Evolutionary conservation across 2,797 vertebrate genomes (phyloP), one percentile per base, ranked within the genome.

Genomic region (Coluber constrictor): DNA sequence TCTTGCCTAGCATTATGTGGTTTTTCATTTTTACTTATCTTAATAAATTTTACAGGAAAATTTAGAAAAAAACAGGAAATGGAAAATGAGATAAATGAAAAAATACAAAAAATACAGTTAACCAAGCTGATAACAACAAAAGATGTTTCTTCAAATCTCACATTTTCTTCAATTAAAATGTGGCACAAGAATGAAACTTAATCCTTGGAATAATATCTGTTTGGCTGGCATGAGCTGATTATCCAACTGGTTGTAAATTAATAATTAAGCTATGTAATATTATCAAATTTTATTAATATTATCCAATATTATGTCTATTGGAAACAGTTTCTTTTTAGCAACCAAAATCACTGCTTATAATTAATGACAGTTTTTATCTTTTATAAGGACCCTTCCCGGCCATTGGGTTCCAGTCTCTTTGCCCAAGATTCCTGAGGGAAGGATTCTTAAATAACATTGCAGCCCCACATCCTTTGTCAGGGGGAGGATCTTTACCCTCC

Each of bases 381-480:
- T 97, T 97, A 93, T 96, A 97, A 98, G 98, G 98, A 97, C 97
- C 97, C 96, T 98, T 98, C 57, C 97, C 97, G 37, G 96, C 97
- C 95, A 97, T 98, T 97, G 97, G 98, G 93, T 95, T 98, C 95
- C 97, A 98, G 96, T 96, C 97, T 90, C 97, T 98, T 93, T 98
- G 97, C 79, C 97, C 98, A 91, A 97, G 97, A 96, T 97, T 98
- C 97, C 97, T 98, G 96, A 97, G 97, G 94, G 97, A 97, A 57
- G 97, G 97, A 92, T 97, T 98, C 96, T 96, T 98, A 97, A 98
- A 97, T 97, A 97, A 97, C 96, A 97, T 98, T 96, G 97, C 97
- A 95, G 94, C 97, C 94, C 96, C 97, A 57, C 97, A 97, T 96
- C 98, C 97, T 95, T 97, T 98, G 94, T 95, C 97, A 96, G 96